These are phyloP conservation scores for Troides helena DNA, from an alignment of 2,888 invertebrate genomes.

Conservation along the genomic window DNA sequence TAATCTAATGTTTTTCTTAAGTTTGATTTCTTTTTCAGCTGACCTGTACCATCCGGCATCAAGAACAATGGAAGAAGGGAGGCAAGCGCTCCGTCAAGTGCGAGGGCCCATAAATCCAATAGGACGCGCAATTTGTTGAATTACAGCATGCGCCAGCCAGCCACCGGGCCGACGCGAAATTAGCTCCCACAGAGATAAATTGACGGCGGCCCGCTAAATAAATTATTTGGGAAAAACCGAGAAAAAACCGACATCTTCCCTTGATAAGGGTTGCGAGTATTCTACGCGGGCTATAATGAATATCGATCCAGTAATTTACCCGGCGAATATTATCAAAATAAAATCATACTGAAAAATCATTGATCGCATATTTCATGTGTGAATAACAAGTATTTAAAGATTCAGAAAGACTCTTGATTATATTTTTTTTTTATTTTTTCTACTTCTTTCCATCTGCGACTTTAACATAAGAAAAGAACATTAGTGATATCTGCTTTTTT, in stretches of 20 bases:
- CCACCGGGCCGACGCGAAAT: conserved; percentile 79
- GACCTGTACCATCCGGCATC: conserved; percentile 57
- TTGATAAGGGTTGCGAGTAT: conserved; percentile 77
- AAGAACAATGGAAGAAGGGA: conserved; percentile 75
- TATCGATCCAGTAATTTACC: conserved; percentile 58
- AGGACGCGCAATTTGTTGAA: conserved; percentile 80
- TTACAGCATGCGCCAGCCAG: conserved; percentile 79
- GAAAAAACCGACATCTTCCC: conserved; percentile 78
- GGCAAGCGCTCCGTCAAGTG: conserved; percentile 73
- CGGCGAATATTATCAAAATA: conserved; percentile 10
- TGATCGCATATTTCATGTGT: no score
- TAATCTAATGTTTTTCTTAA: no score
- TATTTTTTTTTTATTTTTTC: no score
- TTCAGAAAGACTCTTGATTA: no score
- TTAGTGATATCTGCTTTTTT: no score
- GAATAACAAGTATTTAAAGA: no score
- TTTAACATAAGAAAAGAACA: no score
- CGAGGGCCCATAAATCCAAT: conserved; percentile 72
- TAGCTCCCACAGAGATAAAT: conserved; percentile 80
- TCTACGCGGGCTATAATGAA: conserved; percentile 70
- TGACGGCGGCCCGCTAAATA: conserved; percentile 78
- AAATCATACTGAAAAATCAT: background rate
- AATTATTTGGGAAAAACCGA: conserved; percentile 81
- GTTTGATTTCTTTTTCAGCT: conserved; percentile 44
- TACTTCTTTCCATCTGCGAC: no score